Conservation (phyloP, 2,797 vertebrate species). For the Coreius guichenoti region DNA sequence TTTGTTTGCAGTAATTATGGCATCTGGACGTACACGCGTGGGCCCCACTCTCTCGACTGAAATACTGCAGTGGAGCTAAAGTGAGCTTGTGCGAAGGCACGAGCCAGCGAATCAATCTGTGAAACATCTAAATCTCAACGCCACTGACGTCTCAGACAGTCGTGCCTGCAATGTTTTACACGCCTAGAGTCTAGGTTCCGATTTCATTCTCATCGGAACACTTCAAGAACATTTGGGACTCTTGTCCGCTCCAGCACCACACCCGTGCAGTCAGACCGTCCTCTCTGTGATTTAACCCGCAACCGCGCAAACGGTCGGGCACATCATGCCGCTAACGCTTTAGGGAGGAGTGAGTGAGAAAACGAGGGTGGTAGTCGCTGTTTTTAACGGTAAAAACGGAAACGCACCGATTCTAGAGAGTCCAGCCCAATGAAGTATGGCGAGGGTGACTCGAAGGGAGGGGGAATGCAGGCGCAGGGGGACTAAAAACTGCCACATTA, state of each 20-base stretch:
- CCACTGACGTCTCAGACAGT: slow-evolving; percentile 19
- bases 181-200: slow-evolving; percentile 16
- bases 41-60: slow-evolving; percentile 75
- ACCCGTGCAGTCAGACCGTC: slow-evolving; percentile 68
- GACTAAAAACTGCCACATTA: slow-evolving; percentile 65
- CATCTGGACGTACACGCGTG: slow-evolving; percentile 41
- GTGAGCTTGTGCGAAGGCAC: slow-evolving; percentile 50
- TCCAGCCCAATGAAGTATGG: slow-evolving; percentile 68
- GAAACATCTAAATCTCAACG: slow-evolving; percentile 37
- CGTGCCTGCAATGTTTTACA: slow-evolving; percentile 7
- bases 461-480: slow-evolving; percentile 60
- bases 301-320: slow-evolving; percentile 25
- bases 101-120: slow-evolving; percentile 51
- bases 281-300: slow-evolving; percentile 36
- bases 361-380: slow-evolving; percentile 61
- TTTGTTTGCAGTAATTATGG: slow-evolving; percentile 30
- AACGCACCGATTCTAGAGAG: slow-evolving; percentile 73
- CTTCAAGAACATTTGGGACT: slow-evolving; percentile 46
- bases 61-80: slow-evolving; percentile 84
- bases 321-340: neutral
- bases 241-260: slow-evolving; percentile 68
- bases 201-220: slow-evolving; percentile 5
- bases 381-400: slow-evolving; percentile 67
- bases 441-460: slow-evolving; percentile 57
- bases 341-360: slow-evolving; percentile 47